These are phyloP conservation scores for Gallinago paraguaiae DNA, from an alignment of 2,113 vertebrate genomes.

Conservation along the genomic window DNA sequence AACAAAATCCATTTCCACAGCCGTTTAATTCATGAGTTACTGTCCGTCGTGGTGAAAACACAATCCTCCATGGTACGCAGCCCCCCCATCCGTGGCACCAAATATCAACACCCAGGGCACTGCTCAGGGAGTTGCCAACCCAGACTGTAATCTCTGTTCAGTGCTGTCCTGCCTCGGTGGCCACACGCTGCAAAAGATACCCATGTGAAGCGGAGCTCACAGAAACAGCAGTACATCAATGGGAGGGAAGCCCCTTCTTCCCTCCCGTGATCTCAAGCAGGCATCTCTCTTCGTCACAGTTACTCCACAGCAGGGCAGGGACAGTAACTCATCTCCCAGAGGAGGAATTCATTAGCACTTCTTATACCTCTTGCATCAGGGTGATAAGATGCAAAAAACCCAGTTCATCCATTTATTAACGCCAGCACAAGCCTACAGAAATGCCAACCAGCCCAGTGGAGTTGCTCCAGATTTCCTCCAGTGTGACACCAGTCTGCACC, in stretches of 20 bases:
- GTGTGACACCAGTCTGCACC: neutral
- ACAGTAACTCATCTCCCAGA: neutral
- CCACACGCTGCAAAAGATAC: rapidly evolving
- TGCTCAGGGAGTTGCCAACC: neutral
- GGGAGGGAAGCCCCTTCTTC: neutral
- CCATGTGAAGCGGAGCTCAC: rapidly evolving
- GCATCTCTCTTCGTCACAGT: neutral
- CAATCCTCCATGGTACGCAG: neutral
- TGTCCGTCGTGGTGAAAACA: neutral
- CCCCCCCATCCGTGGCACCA: neutral
- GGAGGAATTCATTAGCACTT: neutral
- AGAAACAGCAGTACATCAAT: neutral
- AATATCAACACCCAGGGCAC: neutral
- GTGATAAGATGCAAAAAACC: neutral
- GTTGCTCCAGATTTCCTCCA: neutral
- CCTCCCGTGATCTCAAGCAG: rapidly evolving
- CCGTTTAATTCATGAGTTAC: neutral
- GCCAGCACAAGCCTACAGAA: neutral
- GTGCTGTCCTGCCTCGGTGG: neutral
- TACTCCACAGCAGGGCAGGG: neutral
- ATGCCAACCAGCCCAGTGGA: neutral
- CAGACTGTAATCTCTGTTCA: rapidly evolving
- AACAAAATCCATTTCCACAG: neutral
- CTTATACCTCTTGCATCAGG: neutral
- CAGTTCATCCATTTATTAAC: neutral